phyloP scores from a whole-genome alignment of 2,797 vertebrate species.

The Hydrocynus forskahlii region DNA sequence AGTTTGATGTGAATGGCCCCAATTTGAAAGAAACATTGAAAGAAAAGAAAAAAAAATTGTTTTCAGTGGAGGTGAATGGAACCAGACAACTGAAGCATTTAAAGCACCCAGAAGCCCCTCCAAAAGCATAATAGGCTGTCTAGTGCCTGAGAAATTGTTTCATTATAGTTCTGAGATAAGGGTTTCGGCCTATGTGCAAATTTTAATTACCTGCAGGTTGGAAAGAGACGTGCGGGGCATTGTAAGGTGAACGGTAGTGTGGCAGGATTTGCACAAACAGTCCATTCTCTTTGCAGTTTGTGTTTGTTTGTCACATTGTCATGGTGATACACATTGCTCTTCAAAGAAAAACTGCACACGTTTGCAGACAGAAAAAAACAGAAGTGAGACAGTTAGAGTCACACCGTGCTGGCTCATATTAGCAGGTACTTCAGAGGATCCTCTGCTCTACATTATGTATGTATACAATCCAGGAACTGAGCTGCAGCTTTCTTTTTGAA shows the following conservation, averaged over 20 bases:
- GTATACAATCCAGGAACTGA: background rate
- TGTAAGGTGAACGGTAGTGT: background rate
- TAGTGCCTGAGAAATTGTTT: too few species aligned
- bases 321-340: background rate
- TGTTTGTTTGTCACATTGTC: background rate
- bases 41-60: too few species aligned
- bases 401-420: background rate
- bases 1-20: too few species aligned
- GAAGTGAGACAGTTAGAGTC: background rate
- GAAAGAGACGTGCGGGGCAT: background rate
- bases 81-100: too few species aligned
- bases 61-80: too few species aligned
- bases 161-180: too few species aligned
- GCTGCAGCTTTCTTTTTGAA: background rate
- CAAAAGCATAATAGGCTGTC: too few species aligned
- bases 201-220: too few species aligned
- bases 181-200: too few species aligned
- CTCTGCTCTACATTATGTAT: background rate
- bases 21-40: too few species aligned
- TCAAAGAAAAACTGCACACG: background rate
- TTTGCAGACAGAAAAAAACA: background rate
- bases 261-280: background rate
- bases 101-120: too few species aligned
- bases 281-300: background rate
- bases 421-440: background rate